Evolutionary conservation across 2,888 invertebrate species (phyloP), one percentile per base, ranked within the genome.

Genomic region (Drosophila histrio): DNA sequence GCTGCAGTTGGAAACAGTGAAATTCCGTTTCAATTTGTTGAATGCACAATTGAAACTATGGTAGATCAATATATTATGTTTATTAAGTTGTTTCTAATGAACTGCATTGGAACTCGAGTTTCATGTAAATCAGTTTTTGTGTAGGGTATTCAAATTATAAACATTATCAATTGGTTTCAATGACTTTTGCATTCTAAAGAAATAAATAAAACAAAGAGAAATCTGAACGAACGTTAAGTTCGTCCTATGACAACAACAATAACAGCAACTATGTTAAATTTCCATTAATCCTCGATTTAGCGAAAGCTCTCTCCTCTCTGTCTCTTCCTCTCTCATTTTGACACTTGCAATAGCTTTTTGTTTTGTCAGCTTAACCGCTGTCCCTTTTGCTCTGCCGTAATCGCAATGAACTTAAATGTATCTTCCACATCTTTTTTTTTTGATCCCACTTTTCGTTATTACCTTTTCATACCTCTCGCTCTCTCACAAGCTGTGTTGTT

Each of bases 401-500:
- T 28, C 19, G 28, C 22, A 22, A 43, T 47, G 21, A 13, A 21
- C 46, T 32, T 41, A 43, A 58, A 56, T 44, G 32, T 30, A 36
- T 30, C 36, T 57, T 49, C 34, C 28, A 11, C 36, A 19, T 21
- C 19, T 21, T 47, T 3, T 50, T 24, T 26, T 36, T 15, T 38
- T 52, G 38, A 52, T 41, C 53, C 53, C 41, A 38, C 39, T 41
- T 41, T 44, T 60, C 13, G 24, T 49, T 36, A 39, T 30, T 46
- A 53, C 59, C 38, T 68, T 61, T 61, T 63, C n/a, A n/a, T 49
- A 34, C 15, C 34, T 49, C 5, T 59, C 44, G 19, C 47, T 41
- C 28, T 57, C 67, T 72, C 44, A 24, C 36, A 56, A 30, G 13
- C 58, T 30, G 52, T 65, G 44, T 47, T 28, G n/a, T 36, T 59